These are phyloP conservation scores for Labeo rohita DNA, from an alignment of 2,113 vertebrate genomes.

Conservation along the genomic window DNA sequence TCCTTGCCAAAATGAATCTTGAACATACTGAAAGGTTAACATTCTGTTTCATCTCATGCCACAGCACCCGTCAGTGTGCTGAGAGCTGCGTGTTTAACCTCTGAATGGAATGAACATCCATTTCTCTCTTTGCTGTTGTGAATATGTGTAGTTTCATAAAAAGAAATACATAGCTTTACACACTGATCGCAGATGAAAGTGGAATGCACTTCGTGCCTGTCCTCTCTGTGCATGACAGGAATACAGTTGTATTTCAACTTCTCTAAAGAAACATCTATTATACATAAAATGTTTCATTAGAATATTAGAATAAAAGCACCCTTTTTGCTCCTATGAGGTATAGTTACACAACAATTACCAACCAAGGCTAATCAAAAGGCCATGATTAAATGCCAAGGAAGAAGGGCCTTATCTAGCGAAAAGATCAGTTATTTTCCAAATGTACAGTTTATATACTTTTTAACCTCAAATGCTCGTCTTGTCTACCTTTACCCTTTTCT, in stretches of 20 bases:
- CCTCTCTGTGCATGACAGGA: background rate
- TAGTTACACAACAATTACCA: background rate
- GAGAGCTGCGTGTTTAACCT: background rate
- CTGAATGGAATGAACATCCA: background rate
- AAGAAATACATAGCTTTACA: background rate
- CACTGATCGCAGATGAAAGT: background rate
- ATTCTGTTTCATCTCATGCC: constrained; percentile 2
- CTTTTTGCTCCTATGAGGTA: background rate
- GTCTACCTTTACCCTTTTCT: too few relatives aligned
- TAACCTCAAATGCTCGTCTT: too few relatives aligned
- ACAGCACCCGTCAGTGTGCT: background rate
- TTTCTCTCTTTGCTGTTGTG: background rate
- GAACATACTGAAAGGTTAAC: constrained; percentile 2
- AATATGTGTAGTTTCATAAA: background rate
- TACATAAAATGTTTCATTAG: background rate
- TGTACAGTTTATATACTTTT: too few relatives aligned
- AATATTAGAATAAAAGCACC: background rate
- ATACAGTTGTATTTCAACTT: background rate
- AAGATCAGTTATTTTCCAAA: too few relatives aligned
- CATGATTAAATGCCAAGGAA: background rate
- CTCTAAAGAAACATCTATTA: background rate
- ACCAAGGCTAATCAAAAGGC: background rate
- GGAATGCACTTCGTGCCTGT: background rate
- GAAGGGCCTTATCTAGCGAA: too few relatives aligned
- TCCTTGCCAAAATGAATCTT: background rate